Base-by-base conservation (phyloP, 2,888 invertebrate genomes). In the Andrena camellia region DNA sequence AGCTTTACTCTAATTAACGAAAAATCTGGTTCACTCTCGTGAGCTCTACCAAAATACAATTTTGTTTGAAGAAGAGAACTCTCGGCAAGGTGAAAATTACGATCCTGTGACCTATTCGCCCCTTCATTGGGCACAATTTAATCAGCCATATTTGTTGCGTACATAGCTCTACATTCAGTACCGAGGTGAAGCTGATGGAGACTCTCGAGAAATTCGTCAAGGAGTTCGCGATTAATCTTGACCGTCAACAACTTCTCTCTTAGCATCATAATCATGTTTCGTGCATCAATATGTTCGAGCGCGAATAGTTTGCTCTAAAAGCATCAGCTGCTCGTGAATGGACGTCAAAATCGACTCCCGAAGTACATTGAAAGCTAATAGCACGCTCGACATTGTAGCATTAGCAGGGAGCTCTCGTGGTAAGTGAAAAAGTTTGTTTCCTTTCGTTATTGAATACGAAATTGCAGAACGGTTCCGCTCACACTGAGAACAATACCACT, bases 401-500 rank as follows among this genome's bases (percentile, higher is more conserved):
- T 70, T 60, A 54, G 70, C 77, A 68, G 57, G 71, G 72, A 77
- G 77, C 83, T 77, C 48, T 68, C n/a, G 20, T 66, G 29, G 48
- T 77, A 83, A 83, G 77, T 64, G 83, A 83, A 68, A 78, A 83
- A 66, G 50, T 83, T 10, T 83, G 82, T 83, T 71, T 33, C 57
- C 31, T 35, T 23, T 31, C 26, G 71, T 72, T 77, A 68, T 83
- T 52, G 57, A 77, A 68, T 59, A 77, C 52, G 57, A 63, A 42
- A 62, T 71, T 83, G 50, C 68, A 54, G 62, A 17, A 20, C 8
- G 3, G 31, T 4, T 20, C 17, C 48, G 29, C 2, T 29, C 29
- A 48, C 50, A 63, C 63, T 50, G 52, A 23, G 29, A 33, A 63
- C 20, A n/a, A 31, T n/a, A 8, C 31, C 26, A 7, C 7, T 60